Base-by-base conservation (phyloP, 2,888 invertebrate species). In the Diachrysia chrysitis region DNA sequence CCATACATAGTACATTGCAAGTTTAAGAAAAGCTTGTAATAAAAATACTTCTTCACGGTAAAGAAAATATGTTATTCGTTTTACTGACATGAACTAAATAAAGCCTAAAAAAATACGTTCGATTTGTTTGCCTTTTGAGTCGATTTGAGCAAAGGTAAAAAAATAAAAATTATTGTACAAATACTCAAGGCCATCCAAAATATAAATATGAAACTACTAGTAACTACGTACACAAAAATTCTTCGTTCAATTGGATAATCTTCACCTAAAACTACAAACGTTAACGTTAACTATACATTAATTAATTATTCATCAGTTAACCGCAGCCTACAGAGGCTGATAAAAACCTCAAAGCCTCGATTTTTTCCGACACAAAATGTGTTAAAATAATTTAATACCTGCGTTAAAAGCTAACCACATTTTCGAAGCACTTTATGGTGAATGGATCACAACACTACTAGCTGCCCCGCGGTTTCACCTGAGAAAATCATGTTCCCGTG, bases 371-470 rank as follows among this genome's bases (percentile, higher is more conserved):
- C 48, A 19, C 48, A 19, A 51, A 51, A 51, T 51, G 48, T 19
- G 48, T 19, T 51, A 51, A 51, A 51, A 19, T 51, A 51, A 51
- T 51, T 51, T 51, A 21, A 51, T 12, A 51, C 48, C 48, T 51
- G 48, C 59, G 29, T 51, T 12, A 59, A 17, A 32, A 16, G 29
- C 10, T 29, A 51, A 57, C n/a, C 25, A 10, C 42, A 23, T 25
- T 51, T 1, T 12, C 48, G 48, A 21, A 51, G 48, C 48, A 51
- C 48, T 51, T 51, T 12, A 51, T n/a, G 19, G 10, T 21, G 21
- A 21, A 51, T 21, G 48, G 48, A 51, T 51, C 19, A 48, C 48
- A 19, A 48, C 7, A n/a, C 3, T n/a, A 32, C 32, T 32, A n/a
- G 7, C n/a, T 42, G n/a, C 4, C 14, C 42, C 16, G 42, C n/a